Conservation (phyloP, 1,140 invertebrate genomes). For the Drosophila setifemur region DNA sequence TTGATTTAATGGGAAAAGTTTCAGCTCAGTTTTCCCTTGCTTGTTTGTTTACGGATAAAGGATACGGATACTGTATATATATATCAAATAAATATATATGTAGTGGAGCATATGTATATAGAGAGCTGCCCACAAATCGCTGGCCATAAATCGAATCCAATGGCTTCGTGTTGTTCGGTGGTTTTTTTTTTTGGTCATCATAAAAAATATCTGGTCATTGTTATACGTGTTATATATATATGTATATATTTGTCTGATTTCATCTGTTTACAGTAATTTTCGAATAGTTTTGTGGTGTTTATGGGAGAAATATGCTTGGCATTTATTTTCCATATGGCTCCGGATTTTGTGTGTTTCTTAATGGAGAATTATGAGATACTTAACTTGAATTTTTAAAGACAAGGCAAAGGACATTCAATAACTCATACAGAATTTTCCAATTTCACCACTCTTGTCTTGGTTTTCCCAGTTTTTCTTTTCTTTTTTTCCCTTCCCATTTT, state of each 20-base stretch:
- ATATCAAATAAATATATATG: background rate
- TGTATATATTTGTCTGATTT: slow-evolving; percentile 11
- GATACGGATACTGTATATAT: background rate
- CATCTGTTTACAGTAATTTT: slow-evolving; percentile 73
- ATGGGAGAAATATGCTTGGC: slow-evolving; percentile 68
- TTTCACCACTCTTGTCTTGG: background rate
- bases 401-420: too few species aligned
- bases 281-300: slow-evolving; percentile 71
- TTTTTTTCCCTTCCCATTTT: background rate
- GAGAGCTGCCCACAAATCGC: slow-evolving; percentile 46
- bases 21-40: slow-evolving; percentile 46
- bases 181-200: slow-evolving; percentile 26
- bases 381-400: too few species aligned
- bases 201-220: slow-evolving; percentile 39
- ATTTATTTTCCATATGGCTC: slow-evolving; percentile 8
- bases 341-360: background rate
- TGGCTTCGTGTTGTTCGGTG: slow-evolving; percentile 8
- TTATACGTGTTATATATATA: slow-evolving; percentile 1
- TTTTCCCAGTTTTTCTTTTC: slow-evolving; percentile 2
- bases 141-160: slow-evolving; percentile 62
- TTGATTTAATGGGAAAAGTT: slow-evolving; percentile 80
- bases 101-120: too few species aligned
- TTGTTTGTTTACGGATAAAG: slow-evolving; percentile 10
- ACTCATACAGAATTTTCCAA: too few species aligned
- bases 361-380: too few species aligned